Evolutionary conservation across 2,888 invertebrate genomes (phyloP).

Genomic region (Beris chalybata): DNA sequence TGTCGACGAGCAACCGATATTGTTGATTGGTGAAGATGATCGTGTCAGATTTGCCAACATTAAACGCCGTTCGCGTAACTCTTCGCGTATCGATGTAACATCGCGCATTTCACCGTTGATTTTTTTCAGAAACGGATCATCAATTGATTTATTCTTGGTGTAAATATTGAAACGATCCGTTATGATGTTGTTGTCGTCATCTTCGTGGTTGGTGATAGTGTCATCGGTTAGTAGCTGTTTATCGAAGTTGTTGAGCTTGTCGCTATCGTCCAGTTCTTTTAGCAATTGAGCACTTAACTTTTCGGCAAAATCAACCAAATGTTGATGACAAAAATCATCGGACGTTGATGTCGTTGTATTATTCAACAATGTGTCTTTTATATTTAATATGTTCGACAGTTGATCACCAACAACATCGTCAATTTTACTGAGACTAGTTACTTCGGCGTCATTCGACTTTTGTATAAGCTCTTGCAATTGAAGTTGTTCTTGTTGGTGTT

Average conservation of each 20-base stretch:
- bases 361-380: constrained; percentile 44
- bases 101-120: constrained; percentile 47
- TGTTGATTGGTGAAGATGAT: constrained; percentile 44
- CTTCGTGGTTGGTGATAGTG: background rate
- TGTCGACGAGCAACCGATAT: constrained; percentile 47
- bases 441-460: background rate
- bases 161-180: constrained; percentile 2
- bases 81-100: constrained; percentile 51
- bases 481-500: constrained; percentile 15
- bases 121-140: constrained; percentile 39
- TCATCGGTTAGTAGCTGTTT: background rate
- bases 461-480: constrained; percentile 6
- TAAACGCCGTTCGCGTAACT: constrained; percentile 53
- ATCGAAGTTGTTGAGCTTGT: background rate
- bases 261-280: constrained; percentile 69
- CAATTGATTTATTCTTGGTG: background rate
- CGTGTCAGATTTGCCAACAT: constrained; percentile 55
- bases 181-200: background rate
- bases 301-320: constrained; percentile 78
- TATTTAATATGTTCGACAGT: constrained; percentile 57
- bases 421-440: background rate
- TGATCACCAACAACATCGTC: background rate
- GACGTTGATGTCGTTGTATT: constrained; percentile 44
- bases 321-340: constrained; percentile 65
- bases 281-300: constrained; percentile 79